A percentile compares a stretch with the other conserved stretches of the same genome.
Evolutionary conservation across 2,888 invertebrate genomes (phyloP).

Genomic region (Oscheius sp.): DNA sequence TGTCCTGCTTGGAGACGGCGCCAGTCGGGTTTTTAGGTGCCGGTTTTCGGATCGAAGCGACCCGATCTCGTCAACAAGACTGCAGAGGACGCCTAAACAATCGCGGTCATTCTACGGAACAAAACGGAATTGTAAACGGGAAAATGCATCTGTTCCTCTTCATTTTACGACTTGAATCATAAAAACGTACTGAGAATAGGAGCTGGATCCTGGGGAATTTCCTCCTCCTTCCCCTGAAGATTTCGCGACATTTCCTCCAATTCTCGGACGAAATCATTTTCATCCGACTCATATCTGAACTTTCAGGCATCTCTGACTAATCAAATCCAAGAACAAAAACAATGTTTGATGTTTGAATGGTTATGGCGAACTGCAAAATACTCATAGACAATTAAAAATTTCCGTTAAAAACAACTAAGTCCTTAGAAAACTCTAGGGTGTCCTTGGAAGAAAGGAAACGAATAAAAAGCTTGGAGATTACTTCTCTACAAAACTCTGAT

Average conservation of each 20-base stretch:
- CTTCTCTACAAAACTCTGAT: too few species aligned
- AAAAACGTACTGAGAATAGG: constrained; percentile 36
- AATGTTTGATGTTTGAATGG: too few species aligned
- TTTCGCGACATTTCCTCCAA: constrained; percentile 59
- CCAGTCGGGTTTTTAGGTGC: constrained; percentile 55
- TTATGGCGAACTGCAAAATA: too few species aligned
- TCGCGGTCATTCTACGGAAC: not conserved
- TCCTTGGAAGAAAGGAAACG: too few species aligned
- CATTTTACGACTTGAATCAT: not conserved
- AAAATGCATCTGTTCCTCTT: constrained; percentile 6
- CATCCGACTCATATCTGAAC: constrained; percentile 65
- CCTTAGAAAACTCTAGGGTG: too few species aligned
- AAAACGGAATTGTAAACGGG: not conserved
- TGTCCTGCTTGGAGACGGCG: constrained; percentile 24
- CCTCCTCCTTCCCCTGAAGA: constrained; percentile 34
- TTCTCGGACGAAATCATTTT: constrained; percentile 66
- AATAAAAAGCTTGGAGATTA: too few species aligned
- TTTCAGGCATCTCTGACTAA: not conserved
- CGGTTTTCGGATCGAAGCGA: constrained; percentile 64
- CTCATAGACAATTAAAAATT: too few species aligned
- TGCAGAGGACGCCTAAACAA: constrained; percentile 64
- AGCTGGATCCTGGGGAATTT: constrained; percentile 42
- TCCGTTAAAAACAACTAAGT: not conserved
- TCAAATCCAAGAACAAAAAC: not conserved
- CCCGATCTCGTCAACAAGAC: constrained; percentile 66